These are phyloP conservation scores for Slavum lentiscoides DNA, from an alignment of 2,888 invertebrate genomes.

Conservation along the genomic window DNA sequence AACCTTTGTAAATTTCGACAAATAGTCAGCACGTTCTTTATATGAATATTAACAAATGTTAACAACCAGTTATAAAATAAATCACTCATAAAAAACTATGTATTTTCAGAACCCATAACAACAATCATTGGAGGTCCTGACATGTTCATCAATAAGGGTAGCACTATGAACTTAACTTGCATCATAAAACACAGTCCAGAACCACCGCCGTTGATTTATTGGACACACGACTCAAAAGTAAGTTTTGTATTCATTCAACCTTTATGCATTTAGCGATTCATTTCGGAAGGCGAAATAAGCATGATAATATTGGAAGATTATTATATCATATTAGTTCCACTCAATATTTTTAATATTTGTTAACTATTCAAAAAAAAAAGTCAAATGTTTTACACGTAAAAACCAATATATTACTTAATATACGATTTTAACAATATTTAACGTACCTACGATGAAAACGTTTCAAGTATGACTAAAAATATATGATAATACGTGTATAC, in stretches of 20 bases:
- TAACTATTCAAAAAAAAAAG: no score
- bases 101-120: slow-evolving; percentile 54
- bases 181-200: slow-evolving; percentile 54
- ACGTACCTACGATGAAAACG: no score
- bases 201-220: slow-evolving; percentile 52
- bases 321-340: no score
- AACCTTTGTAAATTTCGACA: no score
- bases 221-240: slow-evolving; percentile 54
- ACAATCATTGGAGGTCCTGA: slow-evolving; percentile 54
- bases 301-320: no score
- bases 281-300: no score
- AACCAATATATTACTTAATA: no score
- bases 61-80: background rate
- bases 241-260: background rate
- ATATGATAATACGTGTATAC: no score
- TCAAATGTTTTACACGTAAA: no score
- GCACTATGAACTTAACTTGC: slow-evolving; percentile 54
- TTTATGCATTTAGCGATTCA: background rate
- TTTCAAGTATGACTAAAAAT: no score
- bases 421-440: no score
- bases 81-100: background rate
- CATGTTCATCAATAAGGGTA: slow-evolving; percentile 54
- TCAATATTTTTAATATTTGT: no score
- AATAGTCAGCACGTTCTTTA: background rate
- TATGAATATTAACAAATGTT: background rate